A percentile compares a stretch with the other conserved stretches of the same genome.
Conservation (phyloP, 1,140 invertebrate genomes). For the Heliconius nattereri region DNA sequence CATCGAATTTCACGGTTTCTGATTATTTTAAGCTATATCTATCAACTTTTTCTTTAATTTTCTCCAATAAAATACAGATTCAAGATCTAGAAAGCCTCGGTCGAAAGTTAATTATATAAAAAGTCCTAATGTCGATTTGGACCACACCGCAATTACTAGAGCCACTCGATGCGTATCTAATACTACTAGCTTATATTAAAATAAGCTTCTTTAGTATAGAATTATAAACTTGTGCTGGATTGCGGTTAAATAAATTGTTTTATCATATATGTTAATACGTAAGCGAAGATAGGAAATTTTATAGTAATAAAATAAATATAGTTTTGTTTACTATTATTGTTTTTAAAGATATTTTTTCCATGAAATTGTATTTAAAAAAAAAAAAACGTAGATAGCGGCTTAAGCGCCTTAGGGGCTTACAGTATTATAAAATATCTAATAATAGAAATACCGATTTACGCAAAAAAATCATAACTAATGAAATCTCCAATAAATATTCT, state of each 20-base stretch:
- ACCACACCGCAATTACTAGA: conserved; percentile 45
- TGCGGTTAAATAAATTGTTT: neutral
- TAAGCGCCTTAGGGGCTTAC: no score
- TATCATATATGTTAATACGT: neutral
- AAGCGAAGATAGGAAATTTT: no score
- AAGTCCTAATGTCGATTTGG: conserved; percentile 41
- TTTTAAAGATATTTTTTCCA: no score
- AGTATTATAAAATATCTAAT: no score
- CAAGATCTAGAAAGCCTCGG: conserved; percentile 34
- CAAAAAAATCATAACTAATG: no score
- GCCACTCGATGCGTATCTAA: conserved; percentile 41
- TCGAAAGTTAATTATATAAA: conserved; percentile 43
- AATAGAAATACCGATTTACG: no score
- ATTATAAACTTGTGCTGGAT: conserved; percentile 33
- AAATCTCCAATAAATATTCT: no score
- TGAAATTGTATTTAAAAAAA: no score
- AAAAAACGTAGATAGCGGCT: no score
- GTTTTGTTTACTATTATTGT: no score
- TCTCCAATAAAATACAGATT: conserved; percentile 23
- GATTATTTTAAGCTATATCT: conserved; percentile 7
- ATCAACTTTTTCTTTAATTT: conserved; percentile 27
- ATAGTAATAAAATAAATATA: no score
- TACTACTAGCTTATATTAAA: conserved; percentile 42
- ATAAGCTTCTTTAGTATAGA: conserved; percentile 33
- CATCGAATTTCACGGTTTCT: conserved; percentile 27